Evolutionary conservation across 2,797 vertebrate genomes (phyloP).

Genomic region (Atherinosoma microstoma): DNA sequence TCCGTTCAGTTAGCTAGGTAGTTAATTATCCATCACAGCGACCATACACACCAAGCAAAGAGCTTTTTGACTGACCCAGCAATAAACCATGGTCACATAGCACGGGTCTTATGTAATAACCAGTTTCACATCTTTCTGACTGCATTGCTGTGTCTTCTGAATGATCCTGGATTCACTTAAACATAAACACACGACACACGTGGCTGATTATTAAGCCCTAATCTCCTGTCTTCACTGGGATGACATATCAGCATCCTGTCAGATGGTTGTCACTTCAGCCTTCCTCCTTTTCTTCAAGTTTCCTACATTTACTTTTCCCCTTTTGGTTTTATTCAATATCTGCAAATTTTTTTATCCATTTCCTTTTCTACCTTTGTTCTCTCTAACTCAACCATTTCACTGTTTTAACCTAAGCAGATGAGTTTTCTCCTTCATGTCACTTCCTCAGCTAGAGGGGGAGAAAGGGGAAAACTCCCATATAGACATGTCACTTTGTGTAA

Average conservation of each 20-base stretch:
- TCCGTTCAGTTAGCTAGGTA: no score
- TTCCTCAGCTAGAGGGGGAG: constrained; percentile 43
- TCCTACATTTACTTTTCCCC: background rate
- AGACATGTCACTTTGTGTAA: constrained; percentile 79
- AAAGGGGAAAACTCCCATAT: constrained; percentile 54
- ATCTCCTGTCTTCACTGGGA: constrained; percentile 6
- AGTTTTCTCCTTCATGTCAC: constrained; percentile 29
- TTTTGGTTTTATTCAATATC: background rate
- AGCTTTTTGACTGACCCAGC: no score
- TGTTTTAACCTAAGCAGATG: constrained; percentile 24
- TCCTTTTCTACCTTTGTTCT: background rate
- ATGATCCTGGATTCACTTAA: constrained; percentile 19
- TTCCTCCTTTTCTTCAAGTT: background rate
- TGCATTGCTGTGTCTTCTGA: no score
- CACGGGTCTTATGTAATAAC: no score
- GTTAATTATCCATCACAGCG: no score
- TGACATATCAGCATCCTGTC: constrained; percentile 28
- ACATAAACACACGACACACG: background rate
- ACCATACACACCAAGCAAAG: no score
- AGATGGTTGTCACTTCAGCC: background rate
- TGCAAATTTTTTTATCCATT: background rate
- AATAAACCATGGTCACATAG: no score
- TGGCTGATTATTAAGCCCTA: background rate
- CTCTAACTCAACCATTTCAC: constrained; percentile 19
- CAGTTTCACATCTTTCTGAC: no score